Evolutionary conservation across 2,797 vertebrate species (phyloP).

Genomic region (Carapus acus): DNA sequence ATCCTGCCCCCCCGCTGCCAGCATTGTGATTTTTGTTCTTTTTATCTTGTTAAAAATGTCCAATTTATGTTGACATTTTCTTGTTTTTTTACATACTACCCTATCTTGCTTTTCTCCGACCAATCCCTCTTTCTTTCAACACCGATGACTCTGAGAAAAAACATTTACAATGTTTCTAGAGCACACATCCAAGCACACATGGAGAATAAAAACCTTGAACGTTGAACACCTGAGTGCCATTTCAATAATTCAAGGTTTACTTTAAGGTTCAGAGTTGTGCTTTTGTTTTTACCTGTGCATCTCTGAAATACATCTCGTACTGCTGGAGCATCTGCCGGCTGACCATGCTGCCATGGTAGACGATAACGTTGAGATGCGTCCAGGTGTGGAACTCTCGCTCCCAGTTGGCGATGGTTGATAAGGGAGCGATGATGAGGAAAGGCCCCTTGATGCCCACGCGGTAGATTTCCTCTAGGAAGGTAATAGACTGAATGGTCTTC

Average conservation of each 20-base stretch:
- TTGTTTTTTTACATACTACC: too few species aligned
- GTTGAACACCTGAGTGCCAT: too few species aligned
- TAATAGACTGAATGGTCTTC: constrained; percentile 99
- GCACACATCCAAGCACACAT: too few species aligned
- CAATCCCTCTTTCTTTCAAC: too few species aligned
- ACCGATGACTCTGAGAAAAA: too few species aligned
- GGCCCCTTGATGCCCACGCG: constrained; percentile 86
- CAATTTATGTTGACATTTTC: too few species aligned
- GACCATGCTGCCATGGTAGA: constrained; percentile 95
- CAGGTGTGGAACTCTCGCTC: constrained; percentile 95
- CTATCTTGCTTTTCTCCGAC: too few species aligned
- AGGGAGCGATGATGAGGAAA: constrained; percentile 97
- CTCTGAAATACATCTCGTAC: constrained; percentile 98
- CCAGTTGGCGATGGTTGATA: constrained; percentile 98
- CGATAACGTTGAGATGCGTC: constrained; percentile 94
- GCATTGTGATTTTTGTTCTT: too few species aligned
- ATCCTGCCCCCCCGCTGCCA: too few species aligned
- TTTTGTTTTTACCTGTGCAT: constrained; percentile 81
- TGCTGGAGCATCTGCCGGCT: constrained; percentile 99
- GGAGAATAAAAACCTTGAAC: too few species aligned
- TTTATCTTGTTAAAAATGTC: too few species aligned
- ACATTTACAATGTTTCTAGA: too few species aligned
- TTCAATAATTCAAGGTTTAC: not conserved
- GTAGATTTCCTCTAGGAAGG: constrained; percentile 92
- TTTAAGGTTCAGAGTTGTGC: not conserved